Conservation (phyloP, 2,113 vertebrate genomes). For the Misgurnus anguillicaudatus region DNA sequence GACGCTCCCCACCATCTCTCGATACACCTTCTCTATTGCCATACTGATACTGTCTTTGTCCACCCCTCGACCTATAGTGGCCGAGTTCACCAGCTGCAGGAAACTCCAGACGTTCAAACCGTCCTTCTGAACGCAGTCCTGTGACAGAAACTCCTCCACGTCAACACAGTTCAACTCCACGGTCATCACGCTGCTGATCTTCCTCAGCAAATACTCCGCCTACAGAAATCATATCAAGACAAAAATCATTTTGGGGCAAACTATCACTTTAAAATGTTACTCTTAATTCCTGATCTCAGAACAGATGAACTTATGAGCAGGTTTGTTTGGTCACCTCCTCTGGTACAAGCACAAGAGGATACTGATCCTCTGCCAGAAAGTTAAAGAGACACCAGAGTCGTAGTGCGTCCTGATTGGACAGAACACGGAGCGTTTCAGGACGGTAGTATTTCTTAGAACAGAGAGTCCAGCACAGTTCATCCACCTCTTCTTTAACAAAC, state of each 20-base stretch:
- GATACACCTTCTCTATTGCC: conserved; percentile 91
- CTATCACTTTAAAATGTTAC: too few species aligned
- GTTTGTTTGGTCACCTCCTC: conserved; percentile 82
- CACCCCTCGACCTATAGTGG: conserved; percentile 79
- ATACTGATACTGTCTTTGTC: conserved; percentile 84
- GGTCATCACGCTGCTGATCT: conserved; percentile 85
- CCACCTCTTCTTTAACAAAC: conserved; percentile 90
- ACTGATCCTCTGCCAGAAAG: conserved; percentile 96
- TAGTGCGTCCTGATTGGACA: conserved; percentile 87
- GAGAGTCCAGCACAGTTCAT: conserved; percentile 95
- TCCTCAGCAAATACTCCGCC: conserved; percentile 95
- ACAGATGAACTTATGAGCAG: not conserved
- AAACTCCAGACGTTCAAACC: conserved; percentile 91
- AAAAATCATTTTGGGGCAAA: too few species aligned
- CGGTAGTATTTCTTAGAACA: conserved; percentile 95
- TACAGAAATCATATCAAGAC: conserved; percentile 53
- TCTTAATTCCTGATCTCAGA: too few species aligned
- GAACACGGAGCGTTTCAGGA: conserved; percentile 70
- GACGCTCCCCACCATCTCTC: conserved; percentile 91
- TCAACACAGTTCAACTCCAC: conserved; percentile 85
- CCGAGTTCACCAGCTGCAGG: conserved; percentile 89
- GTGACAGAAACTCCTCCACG: conserved; percentile 85
- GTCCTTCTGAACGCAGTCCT: conserved; percentile 76
- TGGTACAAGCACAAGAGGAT: conserved; percentile 91
- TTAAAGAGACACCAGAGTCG: conserved; percentile 97